Evolutionary conservation across 2,797 vertebrate species (phyloP), one percentile per base, ranked within the genome.

Genomic region (Amazona ochrocephala): DNA sequence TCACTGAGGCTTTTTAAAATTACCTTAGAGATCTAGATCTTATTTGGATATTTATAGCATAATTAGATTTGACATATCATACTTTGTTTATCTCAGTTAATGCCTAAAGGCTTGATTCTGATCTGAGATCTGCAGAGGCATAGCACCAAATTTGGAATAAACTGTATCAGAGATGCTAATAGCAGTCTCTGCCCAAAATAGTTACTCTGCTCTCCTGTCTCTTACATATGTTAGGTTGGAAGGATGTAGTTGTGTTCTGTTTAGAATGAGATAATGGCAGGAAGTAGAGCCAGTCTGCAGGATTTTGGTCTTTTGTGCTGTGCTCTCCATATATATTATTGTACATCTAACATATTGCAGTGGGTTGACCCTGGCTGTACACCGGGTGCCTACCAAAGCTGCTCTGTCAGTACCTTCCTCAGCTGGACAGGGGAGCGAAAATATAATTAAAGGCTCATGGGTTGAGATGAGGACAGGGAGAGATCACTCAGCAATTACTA

Each of bases 81-180:
- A 66, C 74, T 97, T 93, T 96, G 93, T 94, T 96, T 95, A 95
- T 96, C 79, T 92, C 84, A 79, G 62, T 92, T 91, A 92, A 50
- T 85, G 92, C 93, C 93, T 82, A 71, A 84, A 90, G 92, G 87
- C 87, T 94, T 92, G 90, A 84, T 93, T 92, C 87, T 80, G 85
- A 83, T 95, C 84, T 88, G 66, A 87, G 82, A 83, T 89, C 79
- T 89, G 65, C 84, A 90, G 61, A 79, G 42, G 37, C 88, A 70
- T 29, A 89, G 72, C 64, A 96, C 42, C 65, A 91, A 76, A 95
- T 93, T 71, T 89, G 75, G 93, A 93, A 85, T 75, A 85, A 92
- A 72, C 30, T 95, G 42, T 75, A 78, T 51, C 37, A 20, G 75
- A 94, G 83, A 86, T 92, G 56, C 84, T 94, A 93, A 95, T 86